phyloP scores from a whole-genome alignment of 1,140 invertebrate genomes.

The Heliothis subflexa region DNA sequence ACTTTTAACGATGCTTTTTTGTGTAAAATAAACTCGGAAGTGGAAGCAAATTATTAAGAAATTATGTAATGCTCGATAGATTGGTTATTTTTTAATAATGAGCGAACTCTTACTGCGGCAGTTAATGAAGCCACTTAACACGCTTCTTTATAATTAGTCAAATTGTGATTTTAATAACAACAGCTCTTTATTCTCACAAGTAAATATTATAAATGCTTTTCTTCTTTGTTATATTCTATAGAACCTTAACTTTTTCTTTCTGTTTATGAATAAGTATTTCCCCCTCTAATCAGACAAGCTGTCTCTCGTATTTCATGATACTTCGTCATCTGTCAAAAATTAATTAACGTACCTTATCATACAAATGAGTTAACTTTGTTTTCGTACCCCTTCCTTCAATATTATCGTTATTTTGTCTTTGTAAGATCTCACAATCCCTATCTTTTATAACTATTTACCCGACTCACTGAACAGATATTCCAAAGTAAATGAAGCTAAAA shows the following conservation, averaged over 20 bases:
- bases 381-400: neutral
- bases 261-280: no score
- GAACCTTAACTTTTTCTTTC: no score
- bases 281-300: no score
- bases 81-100: slow-evolving; percentile 33
- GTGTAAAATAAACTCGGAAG: neutral
- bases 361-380: neutral
- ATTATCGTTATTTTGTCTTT: neutral
- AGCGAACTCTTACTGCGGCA: neutral
- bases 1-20: slow-evolving; percentile 45
- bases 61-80: slow-evolving; percentile 40
- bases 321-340: neutral
- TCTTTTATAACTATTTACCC: neutral
- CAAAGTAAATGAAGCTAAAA: neutral
- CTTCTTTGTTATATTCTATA: no score
- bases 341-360: neutral
- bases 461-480: neutral
- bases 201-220: no score
- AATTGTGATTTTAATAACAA: no score
- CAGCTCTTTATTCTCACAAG: no score
- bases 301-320: no score
- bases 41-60: slow-evolving; percentile 1
- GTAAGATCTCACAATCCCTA: neutral
- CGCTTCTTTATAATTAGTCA: no score
- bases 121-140: slow-evolving; percentile 31